A percentile compares a stretch with the other conserved stretches of the same genome.
Evolutionary conservation across 2,797 vertebrate species (phyloP).

Genomic region (Alauda arvensis): DNA sequence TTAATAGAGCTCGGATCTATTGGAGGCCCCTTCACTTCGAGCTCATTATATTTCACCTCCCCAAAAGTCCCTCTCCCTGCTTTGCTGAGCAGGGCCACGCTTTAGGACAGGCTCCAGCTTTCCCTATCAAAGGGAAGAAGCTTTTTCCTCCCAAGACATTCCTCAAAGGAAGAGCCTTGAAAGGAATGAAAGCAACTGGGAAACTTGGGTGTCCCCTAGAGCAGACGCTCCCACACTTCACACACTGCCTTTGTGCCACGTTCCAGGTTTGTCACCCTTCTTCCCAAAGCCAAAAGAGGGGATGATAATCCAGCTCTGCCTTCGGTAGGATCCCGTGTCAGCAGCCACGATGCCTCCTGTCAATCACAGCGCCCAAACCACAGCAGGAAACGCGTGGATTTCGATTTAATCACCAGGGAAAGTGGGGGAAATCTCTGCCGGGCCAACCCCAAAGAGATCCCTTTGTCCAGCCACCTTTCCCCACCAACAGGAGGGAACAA

Average conservation of each 20-base stretch:
- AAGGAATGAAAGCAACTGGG: not conserved
- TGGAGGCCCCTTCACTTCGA: not conserved
- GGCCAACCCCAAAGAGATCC: not conserved
- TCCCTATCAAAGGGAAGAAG: not conserved
- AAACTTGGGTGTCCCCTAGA: not conserved
- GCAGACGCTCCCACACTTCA: not conserved
- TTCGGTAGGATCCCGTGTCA: not conserved
- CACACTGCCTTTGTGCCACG: not conserved
- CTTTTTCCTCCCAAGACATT: not conserved
- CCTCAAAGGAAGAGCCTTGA: not conserved
- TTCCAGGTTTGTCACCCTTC: not conserved
- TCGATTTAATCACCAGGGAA: not conserved
- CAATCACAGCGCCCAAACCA: not conserved
- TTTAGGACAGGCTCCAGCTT: not conserved
- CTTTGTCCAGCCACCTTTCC: not conserved
- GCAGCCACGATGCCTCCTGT: not conserved
- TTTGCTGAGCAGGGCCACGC: not conserved
- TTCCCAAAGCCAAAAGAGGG: not conserved
- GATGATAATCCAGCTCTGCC: not conserved
- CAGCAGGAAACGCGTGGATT: not conserved
- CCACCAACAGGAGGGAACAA: not conserved
- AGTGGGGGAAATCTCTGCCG: not conserved
- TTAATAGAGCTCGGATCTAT: constrained; percentile 1
- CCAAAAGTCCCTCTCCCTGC: not conserved
- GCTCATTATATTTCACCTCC: constrained; percentile 27